Conservation (phyloP, 2,888 invertebrate species). For the Acleris laterana region DNA sequence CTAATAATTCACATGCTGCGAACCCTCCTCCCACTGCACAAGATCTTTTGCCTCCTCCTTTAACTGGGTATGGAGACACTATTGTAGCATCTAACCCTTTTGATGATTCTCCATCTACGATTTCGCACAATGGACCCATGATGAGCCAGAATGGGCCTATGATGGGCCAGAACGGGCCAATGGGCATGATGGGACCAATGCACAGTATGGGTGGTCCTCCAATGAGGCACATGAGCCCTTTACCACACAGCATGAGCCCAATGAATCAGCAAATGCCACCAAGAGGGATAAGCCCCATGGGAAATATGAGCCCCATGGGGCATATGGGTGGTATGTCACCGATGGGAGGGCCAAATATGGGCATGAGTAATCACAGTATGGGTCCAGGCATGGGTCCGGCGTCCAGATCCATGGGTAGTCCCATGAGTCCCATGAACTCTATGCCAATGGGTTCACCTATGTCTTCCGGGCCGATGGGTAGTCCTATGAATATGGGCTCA, state of each 20-base stretch:
- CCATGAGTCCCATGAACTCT: constrained; percentile 90
- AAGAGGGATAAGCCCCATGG: constrained; percentile 87
- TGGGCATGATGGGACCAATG: constrained; percentile 87
- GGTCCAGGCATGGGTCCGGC: constrained; percentile 84
- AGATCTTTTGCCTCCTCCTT: constrained; percentile 92
- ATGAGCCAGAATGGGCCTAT: constrained; percentile 86
- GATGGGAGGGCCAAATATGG: constrained; percentile 89
- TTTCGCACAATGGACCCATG: constrained; percentile 85
- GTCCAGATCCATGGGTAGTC: constrained; percentile 87
- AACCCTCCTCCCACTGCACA: constrained; percentile 89
- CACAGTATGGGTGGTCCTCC: constrained; percentile 86
- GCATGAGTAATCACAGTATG: constrained; percentile 86
- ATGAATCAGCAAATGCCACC: constrained; percentile 87
- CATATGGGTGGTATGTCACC: constrained; percentile 88
- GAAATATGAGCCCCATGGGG: constrained; percentile 88
- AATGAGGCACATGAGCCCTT: constrained; percentile 87
- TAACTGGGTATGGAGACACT: constrained; percentile 96
- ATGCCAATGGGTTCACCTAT: constrained; percentile 89
- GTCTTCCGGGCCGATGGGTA: constrained; percentile 88
- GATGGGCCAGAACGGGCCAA: constrained; percentile 88
- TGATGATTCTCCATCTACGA: constrained; percentile 92
- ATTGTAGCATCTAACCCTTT: constrained; percentile 97
- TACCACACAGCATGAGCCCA: constrained; percentile 85
- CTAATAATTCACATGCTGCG: constrained; percentile 86
- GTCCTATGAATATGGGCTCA: constrained; percentile 88